A percentile compares a stretch with the other conserved stretches of the same genome.
Evolutionary conservation across 2,888 invertebrate species (phyloP).

Genomic region (Drosophila formosana): DNA sequence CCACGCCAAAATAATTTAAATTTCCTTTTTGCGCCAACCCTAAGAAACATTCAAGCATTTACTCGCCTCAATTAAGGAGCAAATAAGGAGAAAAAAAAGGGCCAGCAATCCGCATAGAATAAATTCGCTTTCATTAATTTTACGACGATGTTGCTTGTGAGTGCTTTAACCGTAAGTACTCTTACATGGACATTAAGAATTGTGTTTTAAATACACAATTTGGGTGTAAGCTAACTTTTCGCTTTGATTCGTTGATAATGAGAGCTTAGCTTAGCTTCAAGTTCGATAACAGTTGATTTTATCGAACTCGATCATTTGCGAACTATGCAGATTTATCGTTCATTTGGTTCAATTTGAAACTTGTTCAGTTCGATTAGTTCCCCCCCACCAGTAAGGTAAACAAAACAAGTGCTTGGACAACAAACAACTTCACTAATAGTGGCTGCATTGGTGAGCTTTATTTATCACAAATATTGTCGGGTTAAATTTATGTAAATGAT

Average conservation of each 20-base stretch:
- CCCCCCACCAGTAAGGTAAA: not conserved
- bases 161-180: constrained; percentile 14
- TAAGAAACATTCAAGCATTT: constrained; percentile 5
- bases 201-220: constrained; percentile 2
- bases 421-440: not conserved
- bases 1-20: constrained; percentile 32
- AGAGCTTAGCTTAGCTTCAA: not conserved
- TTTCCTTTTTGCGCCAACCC: constrained; percentile 28
- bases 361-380: not conserved
- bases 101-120: constrained; percentile 15
- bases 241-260: constrained; percentile 4
- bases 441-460: constrained; percentile 1
- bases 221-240: not conserved
- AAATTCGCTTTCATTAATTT: constrained; percentile 18
- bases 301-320: not conserved
- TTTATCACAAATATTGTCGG: constrained; percentile 14
- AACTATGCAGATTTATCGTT: not conserved
- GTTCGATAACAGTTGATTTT: not conserved
- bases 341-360: not conserved
- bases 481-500: constrained; percentile 17
- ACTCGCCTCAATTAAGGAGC: not conserved
- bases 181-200: constrained; percentile 17
- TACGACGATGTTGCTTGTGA: constrained; percentile 16
- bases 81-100: constrained; percentile 1
- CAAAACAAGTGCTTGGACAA: not conserved